Conservation (phyloP, 2,797 vertebrate species). For the Gadopsis marmoratus region DNA sequence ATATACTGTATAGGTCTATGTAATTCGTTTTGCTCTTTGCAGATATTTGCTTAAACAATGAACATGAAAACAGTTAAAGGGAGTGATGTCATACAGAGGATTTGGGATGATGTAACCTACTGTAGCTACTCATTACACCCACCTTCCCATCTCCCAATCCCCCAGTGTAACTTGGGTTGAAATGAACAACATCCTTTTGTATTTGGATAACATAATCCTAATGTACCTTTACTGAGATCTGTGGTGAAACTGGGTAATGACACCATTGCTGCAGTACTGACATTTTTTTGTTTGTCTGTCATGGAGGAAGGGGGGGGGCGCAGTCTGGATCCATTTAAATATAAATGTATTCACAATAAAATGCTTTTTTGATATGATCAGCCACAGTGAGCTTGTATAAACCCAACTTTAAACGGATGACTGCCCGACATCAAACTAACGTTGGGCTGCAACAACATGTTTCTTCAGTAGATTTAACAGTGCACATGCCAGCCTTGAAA, state of each 20-base stretch:
- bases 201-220: not conserved
- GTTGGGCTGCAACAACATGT: not conserved
- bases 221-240: constrained; percentile 1
- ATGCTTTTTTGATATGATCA: not conserved
- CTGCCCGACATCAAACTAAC: not conserved
- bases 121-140: not conserved
- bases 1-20: no score
- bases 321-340: not conserved
- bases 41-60: not conserved
- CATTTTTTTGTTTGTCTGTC: not conserved
- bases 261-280: constrained; percentile 16
- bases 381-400: not conserved
- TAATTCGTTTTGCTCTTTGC: not conserved
- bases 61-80: not conserved
- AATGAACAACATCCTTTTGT: not conserved
- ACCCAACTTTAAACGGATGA: not conserved
- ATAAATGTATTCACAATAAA: not conserved
- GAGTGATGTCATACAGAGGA: not conserved
- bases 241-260: not conserved
- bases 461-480: not conserved
- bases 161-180: not conserved
- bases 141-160: not conserved
- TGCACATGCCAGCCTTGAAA: not conserved
- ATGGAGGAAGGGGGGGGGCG: not conserved
- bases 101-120: no score